These are phyloP conservation scores for Oscheius sp. DNA, from an alignment of 1,140 invertebrate species.

Conservation along the genomic window DNA sequence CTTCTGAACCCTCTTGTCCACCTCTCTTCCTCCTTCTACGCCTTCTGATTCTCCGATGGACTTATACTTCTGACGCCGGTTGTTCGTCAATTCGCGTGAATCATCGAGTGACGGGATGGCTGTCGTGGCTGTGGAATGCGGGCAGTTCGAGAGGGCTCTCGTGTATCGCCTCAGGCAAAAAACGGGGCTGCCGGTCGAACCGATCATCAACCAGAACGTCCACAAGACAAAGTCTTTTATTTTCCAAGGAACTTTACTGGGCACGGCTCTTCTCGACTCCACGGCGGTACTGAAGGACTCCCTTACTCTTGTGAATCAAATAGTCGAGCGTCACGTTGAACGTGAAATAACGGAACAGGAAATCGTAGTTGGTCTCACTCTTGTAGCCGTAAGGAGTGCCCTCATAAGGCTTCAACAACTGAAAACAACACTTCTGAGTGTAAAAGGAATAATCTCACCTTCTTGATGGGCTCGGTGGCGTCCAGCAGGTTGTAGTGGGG, in stretches of 20 bases:
- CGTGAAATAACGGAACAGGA: constrained; percentile 48
- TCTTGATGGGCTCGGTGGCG: constrained; percentile 59
- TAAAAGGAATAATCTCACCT: constrained; percentile 28
- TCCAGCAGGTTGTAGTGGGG: constrained; percentile 64
- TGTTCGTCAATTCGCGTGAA: too few relatives aligned
- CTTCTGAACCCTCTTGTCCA: too few relatives aligned
- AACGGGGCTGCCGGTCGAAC: too few relatives aligned
- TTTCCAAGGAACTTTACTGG: not conserved
- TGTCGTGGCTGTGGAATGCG: constrained; percentile 8
- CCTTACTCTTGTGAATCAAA: constrained; percentile 55
- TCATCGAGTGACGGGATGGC: too few relatives aligned
- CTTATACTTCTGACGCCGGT: too few relatives aligned
- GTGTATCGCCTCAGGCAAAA: too few relatives aligned
- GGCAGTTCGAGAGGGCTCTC: not conserved
- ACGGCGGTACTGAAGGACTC: constrained; percentile 46
- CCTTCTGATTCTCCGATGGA: too few relatives aligned
- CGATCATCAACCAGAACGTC: too few relatives aligned
- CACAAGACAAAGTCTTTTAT: too few relatives aligned
- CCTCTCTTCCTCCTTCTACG: too few relatives aligned
- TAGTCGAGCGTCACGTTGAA: constrained; percentile 54
- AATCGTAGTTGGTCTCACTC: constrained; percentile 45
- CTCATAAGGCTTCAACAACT: constrained; percentile 22
- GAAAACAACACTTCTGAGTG: not conserved
- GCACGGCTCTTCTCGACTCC: constrained; percentile 11
- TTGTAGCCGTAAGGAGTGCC: constrained; percentile 56